These are phyloP conservation scores for Prinia subflava DNA, from an alignment of 2,113 vertebrate genomes.

Conservation along the genomic window DNA sequence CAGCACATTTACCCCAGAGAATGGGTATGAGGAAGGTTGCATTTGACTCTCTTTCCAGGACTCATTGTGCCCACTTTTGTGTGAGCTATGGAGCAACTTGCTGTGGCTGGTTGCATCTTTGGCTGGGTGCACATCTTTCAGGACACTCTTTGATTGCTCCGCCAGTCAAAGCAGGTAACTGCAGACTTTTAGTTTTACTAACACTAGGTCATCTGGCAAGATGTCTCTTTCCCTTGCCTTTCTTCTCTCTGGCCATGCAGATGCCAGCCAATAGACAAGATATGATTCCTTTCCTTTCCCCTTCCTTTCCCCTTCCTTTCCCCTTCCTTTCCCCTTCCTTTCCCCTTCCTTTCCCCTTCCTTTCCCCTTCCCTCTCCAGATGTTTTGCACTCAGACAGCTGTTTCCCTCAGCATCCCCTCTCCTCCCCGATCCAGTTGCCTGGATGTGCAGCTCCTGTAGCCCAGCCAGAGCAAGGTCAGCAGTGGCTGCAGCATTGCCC, in stretches of 20 bases:
- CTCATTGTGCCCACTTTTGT: fast-evolving
- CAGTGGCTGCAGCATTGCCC: neutral
- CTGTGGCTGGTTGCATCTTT: neutral
- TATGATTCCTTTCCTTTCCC: neutral
- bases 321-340: too few relatives aligned
- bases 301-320: fast-evolving
- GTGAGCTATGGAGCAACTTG: neutral
- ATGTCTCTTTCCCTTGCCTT: neutral
- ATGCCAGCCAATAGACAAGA: neutral
- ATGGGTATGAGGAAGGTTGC: neutral
- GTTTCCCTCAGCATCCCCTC: neutral
- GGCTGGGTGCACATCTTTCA: neutral
- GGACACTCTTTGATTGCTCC: neutral
- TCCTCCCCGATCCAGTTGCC: neutral
- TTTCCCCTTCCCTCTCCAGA: neutral
- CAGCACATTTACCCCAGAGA: neutral
- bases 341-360: neutral
- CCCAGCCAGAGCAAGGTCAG: neutral
- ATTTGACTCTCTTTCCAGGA: neutral
- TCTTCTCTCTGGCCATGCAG: neutral
- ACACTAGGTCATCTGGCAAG: neutral
- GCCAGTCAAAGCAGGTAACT: neutral
- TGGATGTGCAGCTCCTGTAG: neutral
- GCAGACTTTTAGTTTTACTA: neutral
- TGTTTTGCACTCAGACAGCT: neutral